Conservation (phyloP, 2,888 invertebrate species). For the Conops quadrifasciatus region DNA sequence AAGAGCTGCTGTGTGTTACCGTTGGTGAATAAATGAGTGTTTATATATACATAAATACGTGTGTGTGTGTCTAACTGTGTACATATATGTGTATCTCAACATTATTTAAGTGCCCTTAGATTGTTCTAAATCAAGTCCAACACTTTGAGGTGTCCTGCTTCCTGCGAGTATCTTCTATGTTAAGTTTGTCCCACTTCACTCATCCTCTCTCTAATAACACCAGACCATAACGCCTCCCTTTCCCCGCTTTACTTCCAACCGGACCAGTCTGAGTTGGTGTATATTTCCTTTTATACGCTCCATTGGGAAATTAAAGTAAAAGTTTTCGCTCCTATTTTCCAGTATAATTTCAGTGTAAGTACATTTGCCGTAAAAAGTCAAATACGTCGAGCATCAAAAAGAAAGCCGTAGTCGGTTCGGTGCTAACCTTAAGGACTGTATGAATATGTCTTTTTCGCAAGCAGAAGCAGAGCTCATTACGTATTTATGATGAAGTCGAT, state of each 20-base stretch:
- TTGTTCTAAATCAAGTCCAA: constrained; percentile 11
- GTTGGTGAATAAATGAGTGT: neutral
- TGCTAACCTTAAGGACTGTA: constrained; percentile 3
- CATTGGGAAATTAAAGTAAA: constrained; percentile 48
- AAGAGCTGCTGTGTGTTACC: constrained; percentile 6
- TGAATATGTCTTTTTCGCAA: neutral
- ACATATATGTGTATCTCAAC: neutral
- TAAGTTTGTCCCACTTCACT: neutral
- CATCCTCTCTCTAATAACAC: neutral
- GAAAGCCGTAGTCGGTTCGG: neutral
- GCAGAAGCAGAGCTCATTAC: constrained; percentile 49
- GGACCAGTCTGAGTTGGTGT: neutral
- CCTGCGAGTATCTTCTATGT: neutral
- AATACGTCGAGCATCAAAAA: constrained; percentile 4
- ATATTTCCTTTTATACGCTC: constrained; percentile 42
- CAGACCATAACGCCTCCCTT: neutral
- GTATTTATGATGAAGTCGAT: constrained; percentile 49
- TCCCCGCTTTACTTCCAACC: neutral
- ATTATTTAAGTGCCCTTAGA: constrained; percentile 9
- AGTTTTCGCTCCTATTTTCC: constrained; percentile 12
- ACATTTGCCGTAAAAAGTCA: constrained; percentile 11
- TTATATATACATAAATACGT: constrained; percentile 6
- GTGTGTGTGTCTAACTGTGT: neutral
- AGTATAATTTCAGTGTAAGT: constrained; percentile 9
- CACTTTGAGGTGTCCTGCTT: neutral